These are phyloP conservation scores for Stomorhina lunata DNA, from an alignment of 2,888 invertebrate genomes.

Conservation along the genomic window DNA sequence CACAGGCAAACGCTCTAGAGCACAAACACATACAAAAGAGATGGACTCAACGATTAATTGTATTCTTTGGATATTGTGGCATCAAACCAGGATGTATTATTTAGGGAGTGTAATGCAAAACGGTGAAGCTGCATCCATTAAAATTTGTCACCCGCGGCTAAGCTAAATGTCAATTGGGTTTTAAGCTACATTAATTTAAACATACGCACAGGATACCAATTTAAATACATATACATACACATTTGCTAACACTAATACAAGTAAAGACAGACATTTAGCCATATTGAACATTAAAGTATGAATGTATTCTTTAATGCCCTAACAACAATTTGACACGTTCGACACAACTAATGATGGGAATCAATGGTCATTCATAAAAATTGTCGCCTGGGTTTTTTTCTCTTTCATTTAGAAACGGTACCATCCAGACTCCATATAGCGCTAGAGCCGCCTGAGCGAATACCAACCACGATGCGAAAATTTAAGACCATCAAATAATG, in stretches of 20 bases:
- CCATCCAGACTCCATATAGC: not conserved
- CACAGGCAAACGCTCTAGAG: not conserved
- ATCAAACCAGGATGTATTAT: constrained; percentile 51
- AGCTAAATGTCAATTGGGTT: constrained; percentile 76
- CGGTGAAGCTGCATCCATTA: constrained; percentile 72
- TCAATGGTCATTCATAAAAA: constrained; percentile 72
- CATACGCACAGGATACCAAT: constrained; percentile 37
- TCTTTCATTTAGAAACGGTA: constrained; percentile 64
- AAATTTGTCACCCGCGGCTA: constrained; percentile 79
- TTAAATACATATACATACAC: not conserved
- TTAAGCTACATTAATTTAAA: constrained; percentile 61
- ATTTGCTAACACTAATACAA: not conserved
- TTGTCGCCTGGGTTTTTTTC: constrained; percentile 24
- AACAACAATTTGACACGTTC: constrained; percentile 77
- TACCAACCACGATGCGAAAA: constrained; percentile 18
- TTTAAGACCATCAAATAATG: constrained; percentile 52
- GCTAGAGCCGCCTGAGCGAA: not conserved
- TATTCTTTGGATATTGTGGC: constrained; percentile 7
- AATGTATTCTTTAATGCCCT: constrained; percentile 63
- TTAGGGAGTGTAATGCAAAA: constrained; percentile 61
- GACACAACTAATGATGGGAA: constrained; percentile 78
- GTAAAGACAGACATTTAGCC: not conserved
- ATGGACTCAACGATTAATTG: constrained; percentile 39
- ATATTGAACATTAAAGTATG: not conserved
- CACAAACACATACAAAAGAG: not conserved